Percentiles rank a stretch among this genome's conserved stretches.
phyloP scores from a whole-genome alignment of 2,888 invertebrate genomes.

The Caradrina kadenii region DNA sequence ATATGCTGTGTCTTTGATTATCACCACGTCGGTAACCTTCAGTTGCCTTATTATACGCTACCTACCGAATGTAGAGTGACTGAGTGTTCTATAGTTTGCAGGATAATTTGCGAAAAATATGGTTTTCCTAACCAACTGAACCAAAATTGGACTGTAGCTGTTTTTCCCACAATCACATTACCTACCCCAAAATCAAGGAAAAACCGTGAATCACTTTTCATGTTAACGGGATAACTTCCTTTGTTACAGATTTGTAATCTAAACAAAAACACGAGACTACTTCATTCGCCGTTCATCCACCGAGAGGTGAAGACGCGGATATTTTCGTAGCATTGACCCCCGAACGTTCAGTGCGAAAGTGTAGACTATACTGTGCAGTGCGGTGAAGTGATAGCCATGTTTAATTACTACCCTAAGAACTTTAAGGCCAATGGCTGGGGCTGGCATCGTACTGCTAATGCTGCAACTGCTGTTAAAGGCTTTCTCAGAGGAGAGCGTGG shows the following conservation, averaged over 20 bases:
- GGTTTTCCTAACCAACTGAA: neutral
- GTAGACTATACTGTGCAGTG: conserved; percentile 19
- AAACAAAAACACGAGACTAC: conserved; percentile 40
- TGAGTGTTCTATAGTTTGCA: neutral
- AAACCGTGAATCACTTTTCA: conserved; percentile 19
- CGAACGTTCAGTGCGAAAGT: conserved; percentile 43
- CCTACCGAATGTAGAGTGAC: too few species aligned
- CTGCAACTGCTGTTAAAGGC: conserved; percentile 80
- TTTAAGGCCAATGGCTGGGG: conserved; percentile 88
- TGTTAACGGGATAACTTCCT: conserved; percentile 52
- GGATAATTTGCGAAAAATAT: neutral
- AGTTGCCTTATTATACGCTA: too few species aligned
- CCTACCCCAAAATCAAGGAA: conserved; percentile 1
- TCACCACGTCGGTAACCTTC: too few species aligned
- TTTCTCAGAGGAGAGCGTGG: conserved; percentile 83
- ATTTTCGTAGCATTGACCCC: conserved; percentile 53
- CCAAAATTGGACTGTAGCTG: neutral
- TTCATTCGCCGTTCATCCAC: conserved; percentile 61
- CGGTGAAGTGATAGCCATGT: conserved; percentile 56
- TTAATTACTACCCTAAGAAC: conserved; percentile 86
- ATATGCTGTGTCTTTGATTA: too few species aligned
- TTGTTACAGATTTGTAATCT: conserved; percentile 65
- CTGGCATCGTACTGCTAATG: conserved; percentile 81
- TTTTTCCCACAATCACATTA: neutral
- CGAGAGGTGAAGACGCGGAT: conserved; percentile 61